These are phyloP conservation scores for Microcebus jonahi DNA, from an alignment of 2,113 vertebrate genomes.

Conservation along the genomic window DNA sequence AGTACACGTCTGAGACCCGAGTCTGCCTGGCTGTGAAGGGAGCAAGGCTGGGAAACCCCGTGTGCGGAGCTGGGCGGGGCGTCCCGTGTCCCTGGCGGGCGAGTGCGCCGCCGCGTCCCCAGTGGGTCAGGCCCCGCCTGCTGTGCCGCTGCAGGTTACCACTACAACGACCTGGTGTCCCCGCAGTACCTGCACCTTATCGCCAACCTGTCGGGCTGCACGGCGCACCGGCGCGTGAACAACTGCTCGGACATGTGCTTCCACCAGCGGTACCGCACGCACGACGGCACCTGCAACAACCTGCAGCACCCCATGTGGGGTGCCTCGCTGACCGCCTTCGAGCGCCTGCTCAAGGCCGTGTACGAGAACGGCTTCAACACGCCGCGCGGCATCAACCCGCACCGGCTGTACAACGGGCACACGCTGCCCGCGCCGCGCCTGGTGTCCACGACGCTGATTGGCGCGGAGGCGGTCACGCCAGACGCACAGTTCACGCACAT, in stretches of 20 bases:
- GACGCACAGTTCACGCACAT: slow-evolving; percentile 97
- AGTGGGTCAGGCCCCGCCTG: no score
- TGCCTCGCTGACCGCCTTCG: slow-evolving; percentile 96
- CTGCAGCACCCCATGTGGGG: slow-evolving; percentile 99
- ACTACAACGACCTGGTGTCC: slow-evolving; percentile 98
- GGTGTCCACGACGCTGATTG: slow-evolving; percentile 95
- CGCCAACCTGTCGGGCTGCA: slow-evolving; percentile 97
- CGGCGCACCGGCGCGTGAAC: slow-evolving; percentile 94
- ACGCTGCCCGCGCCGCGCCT: slow-evolving; percentile 92
- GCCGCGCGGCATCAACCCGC: slow-evolving; percentile 89
- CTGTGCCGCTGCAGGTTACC: slow-evolving; percentile 89
- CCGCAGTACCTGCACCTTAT: slow-evolving; percentile 96
- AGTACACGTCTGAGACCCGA: no score
- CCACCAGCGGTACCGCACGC: slow-evolving; percentile 97
- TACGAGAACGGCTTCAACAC: slow-evolving; percentile 99
- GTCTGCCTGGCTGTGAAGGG: no score
- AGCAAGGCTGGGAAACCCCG: not conserved
- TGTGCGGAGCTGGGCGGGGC: not conserved
- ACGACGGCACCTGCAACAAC: slow-evolving; percentile 98
- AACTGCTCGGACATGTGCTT: slow-evolving; percentile 99
- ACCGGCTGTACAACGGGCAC: slow-evolving; percentile 88
- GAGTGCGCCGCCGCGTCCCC: not conserved
- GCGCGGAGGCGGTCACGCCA: slow-evolving; percentile 94
- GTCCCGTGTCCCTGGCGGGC: not conserved
- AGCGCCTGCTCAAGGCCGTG: slow-evolving; percentile 95